Percentiles rank a stretch among this genome's conserved stretches.
phyloP scores from a whole-genome alignment of 1,140 invertebrate species.

The Sitophilus oryzae region DNA sequence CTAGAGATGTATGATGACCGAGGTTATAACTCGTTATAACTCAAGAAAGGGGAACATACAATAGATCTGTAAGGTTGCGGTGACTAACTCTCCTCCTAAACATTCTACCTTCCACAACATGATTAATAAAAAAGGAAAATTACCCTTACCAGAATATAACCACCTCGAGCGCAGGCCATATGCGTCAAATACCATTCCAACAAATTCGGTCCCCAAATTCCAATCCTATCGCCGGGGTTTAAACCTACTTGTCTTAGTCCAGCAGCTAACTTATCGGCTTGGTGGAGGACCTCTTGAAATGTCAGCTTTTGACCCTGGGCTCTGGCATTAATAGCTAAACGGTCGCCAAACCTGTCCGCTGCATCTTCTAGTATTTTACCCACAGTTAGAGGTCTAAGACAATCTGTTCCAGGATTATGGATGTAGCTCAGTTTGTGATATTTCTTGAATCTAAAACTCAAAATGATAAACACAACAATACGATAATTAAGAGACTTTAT shows the following conservation, averaged over 20 bases:
- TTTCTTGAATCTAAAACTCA: too few relatives aligned
- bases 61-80: too few relatives aligned
- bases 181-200: conserved; percentile 75
- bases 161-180: conserved; percentile 73
- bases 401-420: conserved; percentile 51
- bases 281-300: conserved; percentile 54
- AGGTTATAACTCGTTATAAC: too few relatives aligned
- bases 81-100: too few relatives aligned
- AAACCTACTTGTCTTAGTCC: conserved; percentile 73
- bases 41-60: too few relatives aligned
- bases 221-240: conserved; percentile 74
- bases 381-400: conserved; percentile 56
- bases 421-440: conserved; percentile 42
- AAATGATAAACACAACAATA: too few relatives aligned
- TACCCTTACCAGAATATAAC: conserved; percentile 72
- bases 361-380: conserved; percentile 56
- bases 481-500: too few relatives aligned
- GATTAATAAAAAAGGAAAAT: too few relatives aligned
- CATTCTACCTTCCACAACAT: too few relatives aligned
- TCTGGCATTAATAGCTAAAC: conserved; percentile 54
- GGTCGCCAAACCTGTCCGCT: conserved; percentile 51
- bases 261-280: conserved; percentile 74
- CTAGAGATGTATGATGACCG: too few relatives aligned
- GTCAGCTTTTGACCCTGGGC: conserved; percentile 58
- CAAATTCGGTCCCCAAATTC: conserved; percentile 83